Conservation (phyloP, 2,113 vertebrate species). For the Miniopterus natalensis region DNA sequence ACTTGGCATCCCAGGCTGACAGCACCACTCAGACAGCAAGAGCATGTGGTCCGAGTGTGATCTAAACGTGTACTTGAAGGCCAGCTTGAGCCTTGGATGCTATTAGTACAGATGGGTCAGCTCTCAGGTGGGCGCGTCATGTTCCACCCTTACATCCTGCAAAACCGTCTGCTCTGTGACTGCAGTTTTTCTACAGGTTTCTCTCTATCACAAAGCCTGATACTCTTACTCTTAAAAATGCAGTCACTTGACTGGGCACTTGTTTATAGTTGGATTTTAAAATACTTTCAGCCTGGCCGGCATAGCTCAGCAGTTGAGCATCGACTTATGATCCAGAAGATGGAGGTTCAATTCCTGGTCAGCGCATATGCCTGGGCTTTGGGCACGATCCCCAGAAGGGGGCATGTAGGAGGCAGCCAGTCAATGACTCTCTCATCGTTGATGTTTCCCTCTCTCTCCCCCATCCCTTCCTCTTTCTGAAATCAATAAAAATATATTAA, state of each 20-base stretch:
- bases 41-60: not conserved
- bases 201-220: slow-evolving; percentile 1
- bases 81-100: not conserved
- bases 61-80: not conserved
- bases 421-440: no score
- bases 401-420: no score
- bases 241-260: not conserved
- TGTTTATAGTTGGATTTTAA: not conserved
- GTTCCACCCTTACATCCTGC: rapidly evolving
- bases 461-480: no score
- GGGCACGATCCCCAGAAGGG: no score
- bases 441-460: no score
- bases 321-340: no score
- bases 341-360: no score
- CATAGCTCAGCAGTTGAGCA: no score
- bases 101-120: not conserved
- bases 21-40: no score
- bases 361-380: no score
- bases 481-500: no score
- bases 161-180: not conserved
- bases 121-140: not conserved
- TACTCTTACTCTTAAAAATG: slow-evolving; percentile 33
- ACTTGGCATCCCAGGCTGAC: rapidly evolving
- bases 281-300: not conserved
- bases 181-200: not conserved